These are phyloP conservation scores for Dasyprocta punctata DNA, from an alignment of 2,113 vertebrate species.

Conservation along the genomic window DNA sequence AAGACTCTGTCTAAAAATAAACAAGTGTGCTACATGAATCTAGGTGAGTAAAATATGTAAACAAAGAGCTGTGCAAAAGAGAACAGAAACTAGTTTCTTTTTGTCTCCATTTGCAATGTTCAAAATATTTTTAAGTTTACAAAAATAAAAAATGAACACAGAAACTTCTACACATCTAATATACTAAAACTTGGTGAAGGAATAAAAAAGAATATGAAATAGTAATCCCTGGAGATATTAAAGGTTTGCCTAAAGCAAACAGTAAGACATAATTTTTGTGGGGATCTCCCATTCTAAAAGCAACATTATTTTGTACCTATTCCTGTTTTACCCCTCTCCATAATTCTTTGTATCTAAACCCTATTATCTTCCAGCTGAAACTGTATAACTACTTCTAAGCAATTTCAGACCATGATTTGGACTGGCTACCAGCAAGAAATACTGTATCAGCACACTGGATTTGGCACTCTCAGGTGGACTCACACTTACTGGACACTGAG, in stretches of 20 bases:
- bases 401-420: neutral
- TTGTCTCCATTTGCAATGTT: neutral
- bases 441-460: neutral
- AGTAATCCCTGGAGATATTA: neutral
- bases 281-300: neutral
- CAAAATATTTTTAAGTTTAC: conserved; percentile 47
- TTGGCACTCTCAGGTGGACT: neutral
- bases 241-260: conserved; percentile 3
- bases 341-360: neutral
- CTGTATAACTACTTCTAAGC: neutral
- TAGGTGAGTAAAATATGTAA: conserved; percentile 16
- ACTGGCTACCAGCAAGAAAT: neutral
- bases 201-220: neutral
- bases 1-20: neutral
- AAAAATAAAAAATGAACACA: conserved; percentile 37
- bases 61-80: neutral
- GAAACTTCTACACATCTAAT: conserved; percentile 6
- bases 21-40: neutral
- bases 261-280: neutral
- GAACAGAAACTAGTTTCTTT: conserved; percentile 20
- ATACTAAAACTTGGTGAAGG: neutral
- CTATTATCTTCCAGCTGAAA: neutral
- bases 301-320: neutral
- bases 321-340: neutral
- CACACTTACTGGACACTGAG: neutral